Evolutionary conservation across 2,113 vertebrate genomes (phyloP).

Genomic region (Orientallactaga bullata): DNA sequence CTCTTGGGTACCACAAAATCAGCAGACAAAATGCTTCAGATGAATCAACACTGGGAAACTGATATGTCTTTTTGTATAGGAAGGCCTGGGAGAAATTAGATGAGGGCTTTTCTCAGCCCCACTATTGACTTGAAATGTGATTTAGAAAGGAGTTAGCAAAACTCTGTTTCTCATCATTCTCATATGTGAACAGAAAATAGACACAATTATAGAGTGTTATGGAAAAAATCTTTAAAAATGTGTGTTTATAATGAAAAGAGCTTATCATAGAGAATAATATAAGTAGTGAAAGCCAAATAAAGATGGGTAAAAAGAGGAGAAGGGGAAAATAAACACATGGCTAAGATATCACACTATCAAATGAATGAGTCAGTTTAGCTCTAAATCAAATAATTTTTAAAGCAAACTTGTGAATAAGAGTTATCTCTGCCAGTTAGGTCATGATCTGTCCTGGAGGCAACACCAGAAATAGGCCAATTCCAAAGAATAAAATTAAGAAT

Average conservation of each 20-base stretch:
- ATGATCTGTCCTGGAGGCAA: slow-evolving; percentile 47
- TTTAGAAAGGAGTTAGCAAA: slow-evolving; percentile 24
- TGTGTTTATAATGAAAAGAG: slow-evolving; percentile 32
- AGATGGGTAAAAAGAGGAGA: neutral
- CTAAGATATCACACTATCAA: slow-evolving; percentile 8
- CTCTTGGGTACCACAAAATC: slow-evolving; percentile 41
- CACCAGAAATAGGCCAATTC: slow-evolving; percentile 12
- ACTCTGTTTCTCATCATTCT: neutral
- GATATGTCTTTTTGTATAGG: neutral
- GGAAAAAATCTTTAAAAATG: slow-evolving; percentile 21
- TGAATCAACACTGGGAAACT: slow-evolving; percentile 20
- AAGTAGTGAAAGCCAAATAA: slow-evolving; percentile 49
- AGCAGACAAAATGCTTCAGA: slow-evolving; percentile 43
- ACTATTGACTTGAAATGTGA: neutral
- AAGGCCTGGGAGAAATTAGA: slow-evolving; percentile 1
- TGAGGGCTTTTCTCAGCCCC: neutral
- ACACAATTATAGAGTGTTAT: neutral
- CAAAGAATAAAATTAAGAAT: slow-evolving; percentile 52
- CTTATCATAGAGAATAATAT: slow-evolving; percentile 41
- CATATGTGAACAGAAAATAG: neutral
- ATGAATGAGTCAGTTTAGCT: slow-evolving; percentile 8
- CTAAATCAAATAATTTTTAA: slow-evolving; percentile 39
- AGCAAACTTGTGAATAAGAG: slow-evolving; percentile 17
- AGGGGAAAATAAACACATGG: neutral
- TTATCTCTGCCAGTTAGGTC: slow-evolving; percentile 41